Base-by-base conservation (phyloP, 35 echinoderm and acorn worm genomes). In the Apostichopus parvimensis region DNA sequence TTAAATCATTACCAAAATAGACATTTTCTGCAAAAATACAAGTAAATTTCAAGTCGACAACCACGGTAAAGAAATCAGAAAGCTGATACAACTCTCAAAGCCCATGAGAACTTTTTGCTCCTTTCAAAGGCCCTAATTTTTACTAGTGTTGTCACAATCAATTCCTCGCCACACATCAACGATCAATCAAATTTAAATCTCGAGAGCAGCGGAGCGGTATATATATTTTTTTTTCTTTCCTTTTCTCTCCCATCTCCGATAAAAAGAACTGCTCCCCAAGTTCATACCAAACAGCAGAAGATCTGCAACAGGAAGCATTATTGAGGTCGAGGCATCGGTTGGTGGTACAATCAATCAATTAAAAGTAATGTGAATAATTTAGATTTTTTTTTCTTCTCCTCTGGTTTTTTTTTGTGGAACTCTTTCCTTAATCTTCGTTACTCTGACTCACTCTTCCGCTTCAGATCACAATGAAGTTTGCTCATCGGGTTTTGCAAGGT, bases 141-240 rank as follows among this genome's bases (percentile, higher is more conserved):
- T 59, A 21, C 54, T 84, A 60, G 81, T 75, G 17, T 84, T 84
- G 81, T 84, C 81, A 84, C 81, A 84, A 58, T 84, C 81, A 58
- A 84, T 84, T 84, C 81, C 81, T 84, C 24, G 23, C 81, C 57
- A 18, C 81, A 84, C 81, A 59, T 84, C 81, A 84, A n/a, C 57
- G 54, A 84, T 84, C 81, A 84, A 84, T 84, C 81, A 84, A 45
- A 84, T 84, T 84, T 52, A 56, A 84, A 84, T 84, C 81, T 84
- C 23, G 11, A 58, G 57, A 84, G 54, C 81, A 84, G 81, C 58
- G 54, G 58, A 55, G 54, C 81, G 57, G 21, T 56, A 73, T 73
- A 45, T 45, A 4, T 45, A 45, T 45, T 45, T 45, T 45, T 45
- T 45, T 4, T 68, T 68, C 64, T 68, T 18, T 75, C 17, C 20